Evolutionary conservation across 2,797 vertebrate genomes (phyloP).

Genomic region (Babyrousa celebensis): DNA sequence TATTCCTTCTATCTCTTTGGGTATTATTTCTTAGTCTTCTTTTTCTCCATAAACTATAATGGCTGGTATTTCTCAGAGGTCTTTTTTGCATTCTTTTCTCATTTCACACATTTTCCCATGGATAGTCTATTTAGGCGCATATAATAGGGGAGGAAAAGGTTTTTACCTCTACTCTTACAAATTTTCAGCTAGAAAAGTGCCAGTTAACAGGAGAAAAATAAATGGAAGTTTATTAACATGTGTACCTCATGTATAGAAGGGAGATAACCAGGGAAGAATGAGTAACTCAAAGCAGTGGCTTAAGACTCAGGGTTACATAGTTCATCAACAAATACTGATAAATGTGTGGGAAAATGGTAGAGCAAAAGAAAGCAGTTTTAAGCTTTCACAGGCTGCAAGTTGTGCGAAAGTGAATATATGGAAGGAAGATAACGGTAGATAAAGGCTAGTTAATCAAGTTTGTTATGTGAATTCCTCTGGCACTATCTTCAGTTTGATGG

Average conservation of each 20-base stretch:
- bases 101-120: background rate
- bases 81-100: background rate
- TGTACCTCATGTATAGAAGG: background rate
- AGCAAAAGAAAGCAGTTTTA: background rate
- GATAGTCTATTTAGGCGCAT: background rate
- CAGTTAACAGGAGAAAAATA: background rate
- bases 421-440: background rate
- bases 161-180: background rate
- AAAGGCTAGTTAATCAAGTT: background rate
- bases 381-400: background rate
- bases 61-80: background rate
- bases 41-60: background rate
- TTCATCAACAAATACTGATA: background rate
- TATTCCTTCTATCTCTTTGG: background rate
- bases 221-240: background rate
- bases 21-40: background rate
- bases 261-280: background rate
- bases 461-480: background rate
- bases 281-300: background rate
- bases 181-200: background rate
- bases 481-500: background rate
- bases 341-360: background rate
- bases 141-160: background rate
- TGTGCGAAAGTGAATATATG: background rate
- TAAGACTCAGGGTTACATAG: background rate